A percentile compares a stretch with the other conserved stretches of the same genome.
Evolutionary conservation across 2,888 invertebrate genomes (phyloP).

Genomic region (Hoplodrina ambigua): DNA sequence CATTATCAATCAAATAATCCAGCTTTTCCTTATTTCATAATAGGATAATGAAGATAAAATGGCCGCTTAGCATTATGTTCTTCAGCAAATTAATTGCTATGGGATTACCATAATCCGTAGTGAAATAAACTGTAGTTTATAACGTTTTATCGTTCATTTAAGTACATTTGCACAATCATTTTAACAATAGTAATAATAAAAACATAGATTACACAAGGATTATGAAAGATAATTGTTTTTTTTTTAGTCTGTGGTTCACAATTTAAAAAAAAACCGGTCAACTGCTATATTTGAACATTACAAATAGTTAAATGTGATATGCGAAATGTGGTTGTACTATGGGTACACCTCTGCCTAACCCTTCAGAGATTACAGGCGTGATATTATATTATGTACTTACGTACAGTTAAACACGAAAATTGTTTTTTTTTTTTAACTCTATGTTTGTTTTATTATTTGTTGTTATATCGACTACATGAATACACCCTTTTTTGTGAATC

Average conservation of each 20-base stretch:
- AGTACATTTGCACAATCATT: slow-evolving; percentile 15
- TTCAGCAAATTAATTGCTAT: slow-evolving; percentile 55
- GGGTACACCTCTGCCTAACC: no score
- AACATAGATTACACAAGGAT: not conserved
- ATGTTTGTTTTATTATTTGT: no score
- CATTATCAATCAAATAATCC: slow-evolving; percentile 46
- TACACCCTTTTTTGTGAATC: no score
- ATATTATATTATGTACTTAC: no score
- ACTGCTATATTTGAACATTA: no score
- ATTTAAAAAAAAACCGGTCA: slow-evolving; percentile 5
- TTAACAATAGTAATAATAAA: slow-evolving; percentile 19
- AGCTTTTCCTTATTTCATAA: slow-evolving; percentile 32
- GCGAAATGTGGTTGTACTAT: no score
- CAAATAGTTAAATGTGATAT: no score
- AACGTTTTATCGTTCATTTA: slow-evolving; percentile 28
- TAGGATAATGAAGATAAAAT: slow-evolving; percentile 51
- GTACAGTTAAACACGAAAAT: no score
- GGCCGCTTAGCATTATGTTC: slow-evolving; percentile 44
- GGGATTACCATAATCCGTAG: slow-evolving; percentile 58
- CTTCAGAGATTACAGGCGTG: no score
- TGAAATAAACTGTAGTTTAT: slow-evolving; percentile 25
- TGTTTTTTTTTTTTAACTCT: no score
- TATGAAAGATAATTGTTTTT: not conserved
- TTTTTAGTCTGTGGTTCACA: slow-evolving; percentile 4
- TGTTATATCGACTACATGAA: no score